Percentiles rank a stretch among this genome's conserved stretches.
These are phyloP conservation scores for Drosophila oshimai DNA, from an alignment of 1,140 invertebrate genomes.

Conservation along the genomic window DNA sequence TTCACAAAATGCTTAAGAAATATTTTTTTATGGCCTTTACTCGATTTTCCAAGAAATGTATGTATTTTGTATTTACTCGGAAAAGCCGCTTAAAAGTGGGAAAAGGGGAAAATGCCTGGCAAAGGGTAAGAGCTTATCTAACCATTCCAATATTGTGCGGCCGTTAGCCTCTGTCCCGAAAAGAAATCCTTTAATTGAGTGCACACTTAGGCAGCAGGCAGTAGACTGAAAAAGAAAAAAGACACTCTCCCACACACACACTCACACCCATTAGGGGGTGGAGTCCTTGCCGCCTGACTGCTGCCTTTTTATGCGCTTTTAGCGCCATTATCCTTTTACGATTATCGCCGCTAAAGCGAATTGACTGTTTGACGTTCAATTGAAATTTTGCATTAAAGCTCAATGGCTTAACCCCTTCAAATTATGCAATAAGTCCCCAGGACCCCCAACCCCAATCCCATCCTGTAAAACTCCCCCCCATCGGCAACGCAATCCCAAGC, in stretches of 20 bases:
- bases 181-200: constrained; percentile 78
- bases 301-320: constrained; percentile 77
- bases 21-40: background rate
- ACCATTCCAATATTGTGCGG: constrained; percentile 36
- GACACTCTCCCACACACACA: background rate
- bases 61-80: background rate
- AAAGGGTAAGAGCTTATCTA: constrained; percentile 38
- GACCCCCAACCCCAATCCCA: background rate
- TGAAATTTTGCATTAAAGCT: constrained; percentile 82
- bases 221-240: constrained; percentile 16
- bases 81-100: background rate
- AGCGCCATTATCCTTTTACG: constrained; percentile 80
- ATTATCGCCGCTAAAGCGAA: constrained; percentile 79
- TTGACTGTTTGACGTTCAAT: constrained; percentile 81
- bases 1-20: background rate
- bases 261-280: background rate
- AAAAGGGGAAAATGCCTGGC: background rate
- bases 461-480: constrained; percentile 20
- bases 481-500: constrained; percentile 23
- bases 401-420: constrained; percentile 80
- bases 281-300: constrained; percentile 13
- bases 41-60: background rate
- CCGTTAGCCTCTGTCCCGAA: constrained; percentile 30
- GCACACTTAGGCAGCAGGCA: constrained; percentile 64
- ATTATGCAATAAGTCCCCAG: constrained; percentile 68